Percentiles rank a stretch among this genome's conserved stretches.
Evolutionary conservation across 2,113 vertebrate genomes (phyloP).

Genomic region (Tragulus kanchil): DNA sequence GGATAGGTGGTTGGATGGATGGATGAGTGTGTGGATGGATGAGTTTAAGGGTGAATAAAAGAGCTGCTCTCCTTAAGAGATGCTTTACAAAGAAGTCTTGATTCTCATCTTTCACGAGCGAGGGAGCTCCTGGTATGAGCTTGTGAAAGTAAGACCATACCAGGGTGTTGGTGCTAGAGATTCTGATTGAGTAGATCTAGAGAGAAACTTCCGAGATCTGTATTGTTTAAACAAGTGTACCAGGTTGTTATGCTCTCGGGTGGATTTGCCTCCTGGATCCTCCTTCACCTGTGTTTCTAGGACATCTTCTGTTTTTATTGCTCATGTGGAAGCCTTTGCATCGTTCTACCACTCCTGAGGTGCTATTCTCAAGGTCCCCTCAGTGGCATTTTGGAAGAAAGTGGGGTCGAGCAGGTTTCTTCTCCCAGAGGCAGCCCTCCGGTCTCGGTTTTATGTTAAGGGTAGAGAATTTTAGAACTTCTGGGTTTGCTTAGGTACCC

Average conservation of each 20-base stretch:
- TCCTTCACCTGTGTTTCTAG: neutral
- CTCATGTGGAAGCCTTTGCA: neutral
- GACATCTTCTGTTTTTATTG: neutral
- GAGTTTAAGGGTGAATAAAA: neutral
- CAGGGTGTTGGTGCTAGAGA: neutral
- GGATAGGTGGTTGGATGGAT: neutral
- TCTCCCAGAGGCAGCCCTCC: neutral
- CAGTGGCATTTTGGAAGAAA: neutral
- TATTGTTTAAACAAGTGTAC: neutral
- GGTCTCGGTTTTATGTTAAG: neutral
- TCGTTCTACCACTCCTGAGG: neutral
- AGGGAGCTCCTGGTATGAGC: neutral
- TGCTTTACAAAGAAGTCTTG: neutral
- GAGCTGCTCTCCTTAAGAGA: neutral
- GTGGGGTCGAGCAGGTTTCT: neutral
- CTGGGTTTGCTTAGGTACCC: constrained; percentile 6
- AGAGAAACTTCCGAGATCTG: neutral
- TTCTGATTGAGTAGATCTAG: neutral
- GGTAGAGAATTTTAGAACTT: neutral
- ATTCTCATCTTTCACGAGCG: neutral
- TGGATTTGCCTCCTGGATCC: neutral
- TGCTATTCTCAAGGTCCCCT: neutral
- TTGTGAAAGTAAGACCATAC: neutral
- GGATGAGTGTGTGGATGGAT: neutral
- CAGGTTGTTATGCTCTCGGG: neutral